Conservation (phyloP, 2,888 invertebrate genomes). For the Xestia c-nigrum region DNA sequence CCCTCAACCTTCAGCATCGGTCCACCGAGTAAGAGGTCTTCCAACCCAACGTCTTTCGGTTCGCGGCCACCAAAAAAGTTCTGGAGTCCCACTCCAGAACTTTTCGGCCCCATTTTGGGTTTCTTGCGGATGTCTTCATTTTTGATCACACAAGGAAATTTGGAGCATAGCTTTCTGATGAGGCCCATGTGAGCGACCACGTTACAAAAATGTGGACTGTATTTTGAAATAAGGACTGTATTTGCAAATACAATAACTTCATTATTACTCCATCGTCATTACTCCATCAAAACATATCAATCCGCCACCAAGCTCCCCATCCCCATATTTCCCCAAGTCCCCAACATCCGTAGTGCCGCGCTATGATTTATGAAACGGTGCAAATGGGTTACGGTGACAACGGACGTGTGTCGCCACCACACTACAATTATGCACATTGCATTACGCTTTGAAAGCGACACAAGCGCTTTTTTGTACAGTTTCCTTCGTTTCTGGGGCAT, state of each 20-base stretch:
- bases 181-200: no score
- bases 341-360: constrained; percentile 67
- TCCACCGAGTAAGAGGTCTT: no score
- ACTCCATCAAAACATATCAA: constrained; percentile 22
- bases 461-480: constrained; percentile 57
- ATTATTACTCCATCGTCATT: neutral
- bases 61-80: no score
- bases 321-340: constrained; percentile 63
- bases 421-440: constrained; percentile 82
- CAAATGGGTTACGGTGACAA: constrained; percentile 88
- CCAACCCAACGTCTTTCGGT: no score
- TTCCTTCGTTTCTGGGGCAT: constrained; percentile 55
- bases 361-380: constrained; percentile 87
- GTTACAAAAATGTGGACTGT: no score
- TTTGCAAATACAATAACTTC: neutral
- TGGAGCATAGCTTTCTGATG: no score
- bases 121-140: no score
- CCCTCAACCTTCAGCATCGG: no score
- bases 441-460: constrained; percentile 67
- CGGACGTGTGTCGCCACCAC: constrained; percentile 73
- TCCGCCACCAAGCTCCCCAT: neutral
- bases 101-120: no score
- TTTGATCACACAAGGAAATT: no score
- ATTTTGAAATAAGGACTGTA: neutral
- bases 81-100: no score